Conservation (phyloP, 2,113 vertebrate genomes). For the Ammodytes marinus region DNA sequence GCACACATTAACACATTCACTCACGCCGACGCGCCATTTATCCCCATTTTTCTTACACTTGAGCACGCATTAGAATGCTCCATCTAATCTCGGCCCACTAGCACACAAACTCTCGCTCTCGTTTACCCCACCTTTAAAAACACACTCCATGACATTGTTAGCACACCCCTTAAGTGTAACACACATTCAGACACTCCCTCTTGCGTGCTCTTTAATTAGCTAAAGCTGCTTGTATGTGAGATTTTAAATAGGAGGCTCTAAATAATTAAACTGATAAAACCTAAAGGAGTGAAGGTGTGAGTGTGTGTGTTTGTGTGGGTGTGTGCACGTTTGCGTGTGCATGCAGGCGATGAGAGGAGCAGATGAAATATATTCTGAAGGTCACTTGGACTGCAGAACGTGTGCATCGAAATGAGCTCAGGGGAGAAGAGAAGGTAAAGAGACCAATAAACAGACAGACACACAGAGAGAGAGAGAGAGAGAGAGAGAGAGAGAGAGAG, state of each 20-base stretch:
- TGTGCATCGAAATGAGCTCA: constrained; percentile 67
- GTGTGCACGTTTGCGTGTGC: constrained; percentile 5
- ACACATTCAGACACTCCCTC: constrained; percentile 22
- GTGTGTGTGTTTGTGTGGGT: background rate
- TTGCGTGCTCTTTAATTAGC: constrained; percentile 48
- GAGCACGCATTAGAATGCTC: background rate
- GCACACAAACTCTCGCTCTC: constrained; percentile 2
- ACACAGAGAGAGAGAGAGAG: background rate
- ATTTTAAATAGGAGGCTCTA: constrained; percentile 27
- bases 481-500: constrained; percentile 10
- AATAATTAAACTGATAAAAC: constrained; percentile 47
- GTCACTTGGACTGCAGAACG: constrained; percentile 78
- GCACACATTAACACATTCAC: constrained; percentile 22
- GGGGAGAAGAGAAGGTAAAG: constrained; percentile 41
- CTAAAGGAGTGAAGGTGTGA: background rate
- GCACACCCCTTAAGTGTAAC: background rate
- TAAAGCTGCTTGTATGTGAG: background rate
- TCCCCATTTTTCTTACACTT: constrained; percentile 3
- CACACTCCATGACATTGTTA: background rate
- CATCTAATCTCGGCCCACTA: constrained; percentile 18
- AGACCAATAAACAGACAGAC: constrained; percentile 9
- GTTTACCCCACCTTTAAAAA: background rate
- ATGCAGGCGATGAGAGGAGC: constrained; percentile 33
- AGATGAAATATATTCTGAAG: constrained; percentile 78
- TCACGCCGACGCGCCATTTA: constrained; percentile 19